Evolutionary conservation across 2,888 invertebrate genomes (phyloP).

Genomic region (Mythimna loreyi): DNA sequence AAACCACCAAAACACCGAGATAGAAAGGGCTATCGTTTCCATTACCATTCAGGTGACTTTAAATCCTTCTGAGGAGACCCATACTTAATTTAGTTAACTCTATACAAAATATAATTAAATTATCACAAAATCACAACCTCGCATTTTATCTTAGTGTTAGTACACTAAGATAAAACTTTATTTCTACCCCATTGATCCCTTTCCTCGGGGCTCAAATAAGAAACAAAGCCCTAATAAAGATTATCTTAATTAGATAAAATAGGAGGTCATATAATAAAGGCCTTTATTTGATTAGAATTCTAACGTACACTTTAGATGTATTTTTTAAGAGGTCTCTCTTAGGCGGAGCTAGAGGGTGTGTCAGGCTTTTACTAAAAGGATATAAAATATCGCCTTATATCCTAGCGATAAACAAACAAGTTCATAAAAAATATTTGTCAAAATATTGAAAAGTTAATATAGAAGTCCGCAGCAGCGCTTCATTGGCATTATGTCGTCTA

Average conservation of each 20-base stretch:
- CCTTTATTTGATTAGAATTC: slow-evolving; percentile 57
- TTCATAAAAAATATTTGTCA: too few species aligned
- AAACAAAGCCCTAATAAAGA: slow-evolving; percentile 58
- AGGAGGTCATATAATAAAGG: slow-evolving; percentile 50
- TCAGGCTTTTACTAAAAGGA: too few species aligned
- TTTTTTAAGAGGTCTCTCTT: too few species aligned
- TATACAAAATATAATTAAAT: background rate
- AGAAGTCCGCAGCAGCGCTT: too few species aligned
- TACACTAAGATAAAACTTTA: slow-evolving; percentile 30
- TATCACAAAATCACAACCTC: slow-evolving; percentile 10
- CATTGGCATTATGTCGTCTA: too few species aligned
- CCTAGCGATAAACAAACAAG: too few species aligned
- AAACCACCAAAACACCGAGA: too few species aligned
- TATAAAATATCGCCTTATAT: too few species aligned
- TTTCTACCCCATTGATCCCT: slow-evolving; percentile 39
- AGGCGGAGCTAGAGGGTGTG: too few species aligned
- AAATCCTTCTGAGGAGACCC: background rate
- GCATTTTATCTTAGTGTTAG: background rate
- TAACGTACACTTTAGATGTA: slow-evolving; percentile 32
- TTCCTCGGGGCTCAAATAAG: slow-evolving; percentile 46
- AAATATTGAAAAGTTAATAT: too few species aligned
- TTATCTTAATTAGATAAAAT: slow-evolving; percentile 63
- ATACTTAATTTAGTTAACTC: background rate
- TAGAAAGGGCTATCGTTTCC: too few species aligned
- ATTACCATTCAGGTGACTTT: too few species aligned